These are phyloP conservation scores for Dasysyrphus albostriatus DNA, from an alignment of 2,888 invertebrate species.

Conservation along the genomic window DNA sequence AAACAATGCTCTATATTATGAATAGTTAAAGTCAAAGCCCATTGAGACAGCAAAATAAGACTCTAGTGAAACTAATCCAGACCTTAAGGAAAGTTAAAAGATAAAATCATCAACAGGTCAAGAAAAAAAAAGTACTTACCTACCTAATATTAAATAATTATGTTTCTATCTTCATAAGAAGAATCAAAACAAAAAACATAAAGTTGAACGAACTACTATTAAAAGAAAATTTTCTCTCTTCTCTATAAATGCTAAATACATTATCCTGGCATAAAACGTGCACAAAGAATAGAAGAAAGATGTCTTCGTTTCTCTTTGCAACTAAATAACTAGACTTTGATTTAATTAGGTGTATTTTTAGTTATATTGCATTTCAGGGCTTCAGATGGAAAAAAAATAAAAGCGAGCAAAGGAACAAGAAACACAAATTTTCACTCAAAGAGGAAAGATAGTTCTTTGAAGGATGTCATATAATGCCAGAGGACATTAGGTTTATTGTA, in stretches of 20 bases:
- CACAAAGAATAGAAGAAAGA: constrained; percentile 26
- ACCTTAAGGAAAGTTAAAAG: neutral
- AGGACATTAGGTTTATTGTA: constrained; percentile 8
- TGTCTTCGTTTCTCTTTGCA: constrained; percentile 20
- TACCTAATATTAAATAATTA: too few relatives aligned
- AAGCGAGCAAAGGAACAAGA: neutral
- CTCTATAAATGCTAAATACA: constrained; percentile 2
- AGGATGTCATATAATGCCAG: constrained; percentile 15
- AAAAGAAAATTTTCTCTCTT: neutral
- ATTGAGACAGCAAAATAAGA: neutral
- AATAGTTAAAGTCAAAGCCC: too few relatives aligned
- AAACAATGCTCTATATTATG: too few relatives aligned
- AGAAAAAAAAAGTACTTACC: too few relatives aligned
- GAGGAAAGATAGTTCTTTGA: constrained; percentile 7
- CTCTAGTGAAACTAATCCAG: neutral
- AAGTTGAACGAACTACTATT: constrained; percentile 25
- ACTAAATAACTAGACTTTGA: constrained; percentile 39
- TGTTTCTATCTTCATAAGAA: neutral
- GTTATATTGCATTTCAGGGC: constrained; percentile 18
- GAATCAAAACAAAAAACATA: constrained; percentile 18
- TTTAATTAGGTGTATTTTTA: constrained; percentile 31
- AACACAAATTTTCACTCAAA: neutral
- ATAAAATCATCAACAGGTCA: neutral
- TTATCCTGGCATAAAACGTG: constrained; percentile 36
- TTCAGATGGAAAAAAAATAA: constrained; percentile 10